These are phyloP conservation scores for Hemicentrotus pulcherrimus DNA, from an alignment of 35 echinoderm and acorn worm genomes.

Conservation along the genomic window DNA sequence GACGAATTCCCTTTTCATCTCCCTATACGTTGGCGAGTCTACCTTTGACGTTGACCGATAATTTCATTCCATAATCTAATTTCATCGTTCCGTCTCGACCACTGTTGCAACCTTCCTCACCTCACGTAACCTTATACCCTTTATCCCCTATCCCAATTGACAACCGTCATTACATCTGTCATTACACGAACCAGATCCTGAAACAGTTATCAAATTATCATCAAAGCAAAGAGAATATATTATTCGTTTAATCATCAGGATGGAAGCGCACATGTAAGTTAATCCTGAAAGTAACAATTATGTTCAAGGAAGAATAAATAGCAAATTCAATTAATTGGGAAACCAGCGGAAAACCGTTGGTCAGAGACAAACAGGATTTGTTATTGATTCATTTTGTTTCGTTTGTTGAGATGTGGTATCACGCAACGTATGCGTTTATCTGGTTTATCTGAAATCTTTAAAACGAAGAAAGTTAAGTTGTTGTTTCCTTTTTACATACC, in stretches of 20 bases:
- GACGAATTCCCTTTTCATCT: no score
- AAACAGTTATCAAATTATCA: not conserved
- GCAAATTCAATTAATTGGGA: not conserved
- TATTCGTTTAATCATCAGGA: not conserved
- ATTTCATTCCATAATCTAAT: conserved; percentile 14
- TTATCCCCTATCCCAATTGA: not conserved
- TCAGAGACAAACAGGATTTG: not conserved
- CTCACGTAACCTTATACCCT: not conserved
- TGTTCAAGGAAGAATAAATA: not conserved
- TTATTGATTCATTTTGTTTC: not conserved
- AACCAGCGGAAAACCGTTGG: not conserved
- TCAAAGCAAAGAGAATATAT: not conserved
- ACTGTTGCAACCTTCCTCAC: not conserved
- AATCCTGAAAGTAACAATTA: not conserved
- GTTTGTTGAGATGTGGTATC: not conserved
- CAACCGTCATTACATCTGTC: conserved; percentile 15
- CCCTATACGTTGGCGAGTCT: no score
- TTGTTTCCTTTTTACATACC: no score
- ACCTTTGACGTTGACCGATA: not conserved
- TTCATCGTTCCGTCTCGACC: not conserved
- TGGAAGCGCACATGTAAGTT: not conserved
- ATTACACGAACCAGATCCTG: not conserved
- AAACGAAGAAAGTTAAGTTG: no score
- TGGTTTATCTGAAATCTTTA: not conserved
- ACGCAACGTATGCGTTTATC: not conserved